These are phyloP conservation scores for Platyrinchus mystaceus DNA, from an alignment of 2,797 vertebrate genomes.

Conservation along the genomic window DNA sequence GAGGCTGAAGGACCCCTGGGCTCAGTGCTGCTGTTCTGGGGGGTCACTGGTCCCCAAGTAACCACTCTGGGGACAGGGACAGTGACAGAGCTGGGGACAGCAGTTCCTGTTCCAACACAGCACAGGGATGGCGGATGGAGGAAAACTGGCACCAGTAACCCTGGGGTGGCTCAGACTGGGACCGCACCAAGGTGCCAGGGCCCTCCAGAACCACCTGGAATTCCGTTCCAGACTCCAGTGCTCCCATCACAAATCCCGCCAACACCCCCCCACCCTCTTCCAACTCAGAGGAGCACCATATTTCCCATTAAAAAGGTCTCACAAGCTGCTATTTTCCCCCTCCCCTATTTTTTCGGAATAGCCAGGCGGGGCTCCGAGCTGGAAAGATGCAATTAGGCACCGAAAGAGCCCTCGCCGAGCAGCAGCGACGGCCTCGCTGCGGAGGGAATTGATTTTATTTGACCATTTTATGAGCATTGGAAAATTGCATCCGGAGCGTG, in stretches of 20 bases:
- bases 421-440: background rate
- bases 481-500: conserved; percentile 21
- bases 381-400: conserved; percentile 35
- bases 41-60: background rate
- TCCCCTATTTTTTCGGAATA: background rate
- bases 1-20: background rate
- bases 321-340: background rate
- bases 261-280: background rate
- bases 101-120: background rate
- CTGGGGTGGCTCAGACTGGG: fast-evolving
- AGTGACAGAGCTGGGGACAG: background rate
- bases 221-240: background rate
- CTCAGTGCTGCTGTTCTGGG: background rate
- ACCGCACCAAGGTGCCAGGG: background rate
- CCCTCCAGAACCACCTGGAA: background rate
- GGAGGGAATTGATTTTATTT: conserved; percentile 30
- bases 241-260: background rate
- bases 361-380: background rate
- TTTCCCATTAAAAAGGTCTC: background rate
- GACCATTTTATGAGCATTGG: background rate
- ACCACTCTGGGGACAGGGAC: background rate
- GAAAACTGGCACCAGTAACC: background rate
- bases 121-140: fast-evolving
- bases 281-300: fast-evolving
- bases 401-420: background rate